Base-by-base conservation (phyloP, 1,140 invertebrate genomes). In the Sarcophaga peregrina region DNA sequence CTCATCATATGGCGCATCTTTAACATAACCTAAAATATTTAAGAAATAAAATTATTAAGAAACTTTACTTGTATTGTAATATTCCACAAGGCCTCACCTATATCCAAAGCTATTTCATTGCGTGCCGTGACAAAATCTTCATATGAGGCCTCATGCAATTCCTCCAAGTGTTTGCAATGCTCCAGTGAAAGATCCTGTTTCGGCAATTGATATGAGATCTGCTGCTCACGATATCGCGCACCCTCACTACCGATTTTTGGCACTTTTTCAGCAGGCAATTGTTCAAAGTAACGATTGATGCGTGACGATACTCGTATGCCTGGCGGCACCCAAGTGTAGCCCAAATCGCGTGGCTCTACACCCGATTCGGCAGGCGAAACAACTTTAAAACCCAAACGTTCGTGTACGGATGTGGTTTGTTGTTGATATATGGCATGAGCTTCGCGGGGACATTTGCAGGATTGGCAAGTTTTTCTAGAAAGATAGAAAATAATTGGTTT, bases 41-140 rank as follows among this genome's bases (percentile, higher is more conserved):
- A 2, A 82, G 20, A 20, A 68, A 80, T 74, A 58, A 37, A 83
- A n/a, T 50, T 78, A 84, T 73, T 8, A 81, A 17, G 2, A 45
- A 68, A 76, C 20, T 5, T 11, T 80, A 45, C 46, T 74, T 54
- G 15, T 72, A 6, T 25, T 76, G 47, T 9, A 17, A 46, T 74
- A 8, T 10, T 47, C n/a, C 93, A 93, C 3, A 48, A 86, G 25
- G 9, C 46, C 85, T 93, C 94, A 90, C 96, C 98, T 87, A 99
- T 97, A 91, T 99, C 98, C 85, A 99, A 92, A 15, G 97, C 96
- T 85, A 99, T 96, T 92, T 98, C 96, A 91, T 98, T 98, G 68
- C 97, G 92, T 50, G 96, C 96, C 37, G 95, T 94, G 84, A 98
- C 95, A 91, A 99, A 98, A 90, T 98, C 96, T 89, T 96, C 94